A percentile compares a stretch with the other conserved stretches of the same genome.
phyloP scores from a whole-genome alignment of 2,888 invertebrate genomes.

The Atherix ibis region DNA sequence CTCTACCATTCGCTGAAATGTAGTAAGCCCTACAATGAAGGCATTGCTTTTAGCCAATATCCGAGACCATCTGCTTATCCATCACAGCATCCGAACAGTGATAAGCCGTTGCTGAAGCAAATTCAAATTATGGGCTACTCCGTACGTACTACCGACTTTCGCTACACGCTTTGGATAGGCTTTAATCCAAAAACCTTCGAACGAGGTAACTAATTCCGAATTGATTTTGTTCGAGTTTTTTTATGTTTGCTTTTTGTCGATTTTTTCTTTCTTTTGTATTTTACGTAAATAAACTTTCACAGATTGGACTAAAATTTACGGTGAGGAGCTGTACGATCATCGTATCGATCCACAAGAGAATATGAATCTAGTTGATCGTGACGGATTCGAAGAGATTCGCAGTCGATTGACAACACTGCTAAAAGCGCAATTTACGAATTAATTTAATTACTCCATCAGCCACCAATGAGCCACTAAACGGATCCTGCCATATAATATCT shows the following conservation, averaged over 20 bases:
- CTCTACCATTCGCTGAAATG: constrained; percentile 41
- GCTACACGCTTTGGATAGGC: constrained; percentile 70
- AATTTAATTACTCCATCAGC: no score
- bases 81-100: constrained; percentile 49
- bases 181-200: constrained; percentile 46
- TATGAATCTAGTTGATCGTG: constrained; percentile 43
- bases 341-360: constrained; percentile 51
- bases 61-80: constrained; percentile 61
- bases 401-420: constrained; percentile 14
- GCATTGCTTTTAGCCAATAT: constrained; percentile 62
- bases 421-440: background rate
- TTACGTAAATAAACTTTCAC: background rate
- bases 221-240: no score
- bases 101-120: constrained; percentile 55
- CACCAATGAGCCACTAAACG: no score
- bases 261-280: background rate
- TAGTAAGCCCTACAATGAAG: constrained; percentile 25
- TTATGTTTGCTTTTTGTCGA: no score
- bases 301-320: constrained; percentile 53
- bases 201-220: constrained; percentile 37
- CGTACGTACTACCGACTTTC: constrained; percentile 48
- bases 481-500: no score
- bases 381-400: constrained; percentile 20
- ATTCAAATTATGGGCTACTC: constrained; percentile 83
- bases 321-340: constrained; percentile 67